Evolutionary conservation across 2,888 invertebrate species (phyloP).

Genomic region (Drosophila mimica): DNA sequence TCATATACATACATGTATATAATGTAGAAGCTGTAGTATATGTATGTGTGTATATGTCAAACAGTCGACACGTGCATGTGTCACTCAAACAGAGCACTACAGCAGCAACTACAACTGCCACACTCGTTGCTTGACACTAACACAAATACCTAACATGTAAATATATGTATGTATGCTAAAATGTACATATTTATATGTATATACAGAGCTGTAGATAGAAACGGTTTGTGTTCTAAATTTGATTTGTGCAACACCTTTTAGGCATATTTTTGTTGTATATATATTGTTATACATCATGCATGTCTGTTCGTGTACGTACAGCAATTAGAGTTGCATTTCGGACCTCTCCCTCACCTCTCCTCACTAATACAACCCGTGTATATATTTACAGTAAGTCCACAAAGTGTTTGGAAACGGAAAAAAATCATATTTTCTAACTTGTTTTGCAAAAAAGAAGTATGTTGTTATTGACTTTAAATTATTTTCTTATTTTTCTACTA

Average conservation of each 20-base stretch:
- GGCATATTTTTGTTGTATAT: neutral
- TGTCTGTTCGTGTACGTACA: neutral
- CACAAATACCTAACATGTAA: neutral
- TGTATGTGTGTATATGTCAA: constrained; percentile 4
- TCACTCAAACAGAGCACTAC: neutral
- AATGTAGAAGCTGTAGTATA: neutral
- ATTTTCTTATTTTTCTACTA: no score
- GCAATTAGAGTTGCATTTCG: neutral
- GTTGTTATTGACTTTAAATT: no score
- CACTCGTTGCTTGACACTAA: neutral
- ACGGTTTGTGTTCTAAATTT: neutral
- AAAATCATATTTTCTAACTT: no score
- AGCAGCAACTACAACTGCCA: neutral
- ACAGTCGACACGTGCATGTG: neutral
- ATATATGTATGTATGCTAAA: neutral
- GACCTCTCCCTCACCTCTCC: neutral
- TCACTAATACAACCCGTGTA: neutral
- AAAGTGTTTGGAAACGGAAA: no score
- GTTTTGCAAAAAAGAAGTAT: no score
- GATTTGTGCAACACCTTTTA: neutral
- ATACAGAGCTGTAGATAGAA: neutral
- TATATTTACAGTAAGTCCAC: neutral
- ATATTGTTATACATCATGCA: constrained; percentile 2
- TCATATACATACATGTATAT: neutral
- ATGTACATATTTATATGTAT: neutral